Conservation (phyloP, 1,140 invertebrate genomes). For the Leptinotarsa texana region DNA sequence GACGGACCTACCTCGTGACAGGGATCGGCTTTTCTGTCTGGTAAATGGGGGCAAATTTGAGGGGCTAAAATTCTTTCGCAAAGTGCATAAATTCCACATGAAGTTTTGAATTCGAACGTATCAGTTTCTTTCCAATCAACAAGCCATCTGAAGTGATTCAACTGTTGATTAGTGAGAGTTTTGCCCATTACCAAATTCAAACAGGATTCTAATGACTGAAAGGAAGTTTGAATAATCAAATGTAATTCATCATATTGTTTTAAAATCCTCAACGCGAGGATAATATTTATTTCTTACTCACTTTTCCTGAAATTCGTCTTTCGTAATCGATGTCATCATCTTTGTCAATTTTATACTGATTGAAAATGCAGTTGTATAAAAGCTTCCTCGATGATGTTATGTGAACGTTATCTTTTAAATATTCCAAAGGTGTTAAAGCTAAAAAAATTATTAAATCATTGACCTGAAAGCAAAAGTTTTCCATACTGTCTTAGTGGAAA, state of each 20-base stretch:
- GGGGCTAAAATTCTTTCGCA: conserved; percentile 63
- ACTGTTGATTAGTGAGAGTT: conserved; percentile 58
- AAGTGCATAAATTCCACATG: conserved; percentile 70
- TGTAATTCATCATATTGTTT: conserved; percentile 10
- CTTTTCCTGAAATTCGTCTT: conserved; percentile 50
- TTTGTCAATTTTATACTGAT: conserved; percentile 56
- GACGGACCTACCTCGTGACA: conserved; percentile 48
- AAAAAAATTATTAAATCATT: conserved; percentile 21
- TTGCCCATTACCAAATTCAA: conserved; percentile 67
- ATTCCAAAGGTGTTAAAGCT: conserved; percentile 66
- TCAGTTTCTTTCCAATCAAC: conserved; percentile 60
- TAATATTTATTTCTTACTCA: conserved; percentile 17
- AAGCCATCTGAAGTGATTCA: conserved; percentile 55
- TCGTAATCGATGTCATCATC: conserved; percentile 46
- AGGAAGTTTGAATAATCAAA: conserved; percentile 20
- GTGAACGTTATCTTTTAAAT: conserved; percentile 63
- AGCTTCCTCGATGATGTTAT: conserved; percentile 66
- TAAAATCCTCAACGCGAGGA: not conserved
- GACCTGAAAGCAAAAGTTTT: conserved; percentile 23
- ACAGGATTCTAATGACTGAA: conserved; percentile 59
- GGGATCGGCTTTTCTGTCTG: conserved; percentile 52
- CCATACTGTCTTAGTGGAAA: too few relatives aligned
- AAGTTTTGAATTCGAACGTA: conserved; percentile 65
- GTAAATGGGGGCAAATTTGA: conserved; percentile 47
- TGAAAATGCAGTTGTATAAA: conserved; percentile 63